Conservation (phyloP, 1,140 invertebrate species). For the Rhyzopertha dominica region DNA sequence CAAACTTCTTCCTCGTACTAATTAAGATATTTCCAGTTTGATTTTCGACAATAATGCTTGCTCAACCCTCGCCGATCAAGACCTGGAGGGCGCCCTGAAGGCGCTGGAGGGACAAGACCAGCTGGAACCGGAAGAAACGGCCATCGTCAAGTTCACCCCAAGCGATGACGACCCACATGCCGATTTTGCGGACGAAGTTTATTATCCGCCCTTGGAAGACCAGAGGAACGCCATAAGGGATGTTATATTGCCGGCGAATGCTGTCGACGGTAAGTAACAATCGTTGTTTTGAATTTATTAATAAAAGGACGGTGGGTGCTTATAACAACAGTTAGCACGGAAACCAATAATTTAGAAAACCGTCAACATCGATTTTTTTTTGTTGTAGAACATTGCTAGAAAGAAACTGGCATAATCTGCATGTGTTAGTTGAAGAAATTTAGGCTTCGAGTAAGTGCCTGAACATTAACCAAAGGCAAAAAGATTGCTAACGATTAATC, state of each 20-base stretch:
- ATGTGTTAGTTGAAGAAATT: no score
- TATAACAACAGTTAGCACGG: no score
- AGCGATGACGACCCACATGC: constrained; percentile 59
- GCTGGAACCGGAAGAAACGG: constrained; percentile 61
- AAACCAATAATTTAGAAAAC: no score
- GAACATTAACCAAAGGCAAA: no score
- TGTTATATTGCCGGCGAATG: constrained; percentile 35
- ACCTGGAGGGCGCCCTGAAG: constrained; percentile 50
- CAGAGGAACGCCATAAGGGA: constrained; percentile 22
- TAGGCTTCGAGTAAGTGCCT: no score
- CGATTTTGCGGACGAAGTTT: constrained; percentile 72
- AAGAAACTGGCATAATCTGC: no score
- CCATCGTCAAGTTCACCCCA: constrained; percentile 73
- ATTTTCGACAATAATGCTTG: constrained; percentile 43
- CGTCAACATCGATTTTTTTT: no score
- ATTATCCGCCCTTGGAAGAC: constrained; percentile 58
- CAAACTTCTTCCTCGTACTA: no score
- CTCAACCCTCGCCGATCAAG: constrained; percentile 46
- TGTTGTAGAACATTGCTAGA: no score
- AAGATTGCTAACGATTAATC: no score
- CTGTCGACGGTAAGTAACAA: constrained; percentile 30
- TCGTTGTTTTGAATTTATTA: no score
- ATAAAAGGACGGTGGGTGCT: no score
- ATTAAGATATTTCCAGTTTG: constrained; percentile 34
- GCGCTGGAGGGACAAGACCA: constrained; percentile 48